Evolutionary conservation across 2,113 vertebrate genomes (phyloP), one percentile per base, ranked within the genome.

Genomic region (Psephotus haematonotus): DNA sequence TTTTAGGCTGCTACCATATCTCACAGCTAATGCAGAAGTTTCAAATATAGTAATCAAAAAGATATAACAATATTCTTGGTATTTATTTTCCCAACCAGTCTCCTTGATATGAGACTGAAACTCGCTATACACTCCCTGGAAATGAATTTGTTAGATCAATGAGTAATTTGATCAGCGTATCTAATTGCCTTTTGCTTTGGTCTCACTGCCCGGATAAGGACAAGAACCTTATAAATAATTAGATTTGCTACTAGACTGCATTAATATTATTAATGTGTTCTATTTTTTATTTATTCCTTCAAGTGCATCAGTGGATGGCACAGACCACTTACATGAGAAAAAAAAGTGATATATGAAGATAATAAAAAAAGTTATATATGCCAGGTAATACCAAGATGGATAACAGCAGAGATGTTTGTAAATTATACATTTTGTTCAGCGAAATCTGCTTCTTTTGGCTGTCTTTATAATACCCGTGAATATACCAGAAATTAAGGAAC

Each of bases 181-280:
- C 29, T 89, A 65, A 91, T 41, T 35, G 20, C n/a, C 11, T 85
- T 93, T 59, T 63, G 64, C 55, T 86, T 78, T 83, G 64, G 44
- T 46, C 19, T 90, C 5, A 35, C 50, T 0, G 0, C 35, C 63
- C 81, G 67, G 27, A 19, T 83, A 31, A 80, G 50, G 43, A 47
- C 43, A 87, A 69, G 57, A 93, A 43, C 52, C 44, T 94, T 82
- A 85, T 68, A 92, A 94, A 95, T 79, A 85, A 82, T 85, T 39
- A 52, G 82, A 53, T 79, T 78, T 57, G 31, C 24, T 90, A 33
- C 14, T 85, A 49, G n/a, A 7, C 17, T 71, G 17, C 43, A 44
- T 85, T 92, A 64, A 68, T 83, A 64, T 68, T 88, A 60, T 65
- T 63, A 49, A 74, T 59, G 44, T 19, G 18, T 65, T 80, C 35